phyloP scores from a whole-genome alignment of 1,140 invertebrate genomes.

The Drosophila orosa region DNA sequence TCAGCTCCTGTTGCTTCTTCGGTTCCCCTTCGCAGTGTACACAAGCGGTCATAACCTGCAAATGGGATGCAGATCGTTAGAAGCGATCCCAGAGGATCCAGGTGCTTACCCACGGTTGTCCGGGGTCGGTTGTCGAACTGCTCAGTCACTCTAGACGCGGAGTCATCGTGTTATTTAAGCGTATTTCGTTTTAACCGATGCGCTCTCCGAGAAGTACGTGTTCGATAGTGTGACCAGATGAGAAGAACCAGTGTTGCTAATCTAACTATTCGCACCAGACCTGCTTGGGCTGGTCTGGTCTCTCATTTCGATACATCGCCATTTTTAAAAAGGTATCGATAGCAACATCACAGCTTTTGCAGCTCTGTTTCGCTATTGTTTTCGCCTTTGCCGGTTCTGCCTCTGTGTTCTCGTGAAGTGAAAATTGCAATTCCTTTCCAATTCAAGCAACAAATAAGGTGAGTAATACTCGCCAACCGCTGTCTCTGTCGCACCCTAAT shows the following conservation, averaged over 20 bases:
- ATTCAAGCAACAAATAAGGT: conserved; percentile 25
- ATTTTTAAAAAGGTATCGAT: neutral
- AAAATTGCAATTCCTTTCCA: conserved; percentile 16
- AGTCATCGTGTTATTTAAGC: conserved; percentile 37
- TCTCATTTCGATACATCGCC: neutral
- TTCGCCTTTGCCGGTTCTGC: conserved; percentile 37
- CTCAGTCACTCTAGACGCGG: conserved; percentile 20
- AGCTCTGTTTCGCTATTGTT: conserved; percentile 23
- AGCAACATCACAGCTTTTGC: conserved; percentile 1
- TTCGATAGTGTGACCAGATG: conserved; percentile 24
- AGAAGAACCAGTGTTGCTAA: neutral
- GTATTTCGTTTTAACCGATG: conserved; percentile 24
- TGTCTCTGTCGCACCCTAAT: conserved; percentile 5
- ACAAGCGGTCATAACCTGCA: conserved; percentile 55
- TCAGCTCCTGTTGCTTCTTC: conserved; percentile 53
- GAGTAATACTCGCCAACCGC: conserved; percentile 6
- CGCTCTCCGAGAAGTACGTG: conserved; percentile 30
- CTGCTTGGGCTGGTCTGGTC: neutral
- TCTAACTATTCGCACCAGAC: neutral
- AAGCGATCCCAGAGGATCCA: neutral
- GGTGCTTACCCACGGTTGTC: conserved; percentile 23
- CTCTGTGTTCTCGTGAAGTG: conserved; percentile 15
- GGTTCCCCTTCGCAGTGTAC: conserved; percentile 40
- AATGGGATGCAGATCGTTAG: neutral
- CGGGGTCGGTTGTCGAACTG: conserved; percentile 17